Percentiles rank a stretch among this genome's conserved stretches.
Evolutionary conservation across 2,113 vertebrate genomes (phyloP).

Genomic region (Zapus hudsonius): DNA sequence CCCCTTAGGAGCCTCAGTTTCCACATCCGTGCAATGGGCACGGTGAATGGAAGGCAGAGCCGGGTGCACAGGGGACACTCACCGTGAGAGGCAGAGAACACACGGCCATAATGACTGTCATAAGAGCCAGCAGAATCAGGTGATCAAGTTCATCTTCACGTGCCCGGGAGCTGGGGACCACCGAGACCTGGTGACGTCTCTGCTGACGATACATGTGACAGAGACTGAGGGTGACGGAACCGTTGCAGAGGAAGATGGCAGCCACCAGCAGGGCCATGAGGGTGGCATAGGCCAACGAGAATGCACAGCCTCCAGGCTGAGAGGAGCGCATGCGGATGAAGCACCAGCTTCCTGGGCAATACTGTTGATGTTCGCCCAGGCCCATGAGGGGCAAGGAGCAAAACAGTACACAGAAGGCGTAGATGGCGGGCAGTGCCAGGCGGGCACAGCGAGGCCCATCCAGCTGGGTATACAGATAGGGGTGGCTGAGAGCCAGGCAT

Average conservation of each 20-base stretch:
- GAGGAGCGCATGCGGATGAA: conserved; percentile 90
- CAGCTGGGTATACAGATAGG: conserved; percentile 90
- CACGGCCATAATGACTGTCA: conserved; percentile 91
- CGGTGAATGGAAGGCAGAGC: rapidly evolving
- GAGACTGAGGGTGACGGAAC: conserved; percentile 91
- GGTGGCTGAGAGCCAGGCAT: conserved; percentile 94
- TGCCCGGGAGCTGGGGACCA: conserved; percentile 72
- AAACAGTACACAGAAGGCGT: conserved; percentile 87
- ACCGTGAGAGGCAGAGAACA: conserved; percentile 94
- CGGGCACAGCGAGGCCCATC: conserved; percentile 87
- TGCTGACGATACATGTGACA: conserved; percentile 92
- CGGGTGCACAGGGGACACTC: conserved; percentile 67
- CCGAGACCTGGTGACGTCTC: conserved; percentile 83
- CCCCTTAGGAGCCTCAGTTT: not conserved
- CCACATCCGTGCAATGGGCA: not conserved
- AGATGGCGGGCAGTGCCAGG: conserved; percentile 85
- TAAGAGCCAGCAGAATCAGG: conserved; percentile 90
- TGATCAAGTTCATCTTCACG: conserved; percentile 92
- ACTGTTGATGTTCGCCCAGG: conserved; percentile 91
- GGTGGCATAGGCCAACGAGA: conserved; percentile 91
- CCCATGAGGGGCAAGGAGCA: conserved; percentile 89
- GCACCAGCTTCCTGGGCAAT: conserved; percentile 94
- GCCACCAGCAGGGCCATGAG: conserved; percentile 89
- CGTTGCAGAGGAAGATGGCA: conserved; percentile 90
- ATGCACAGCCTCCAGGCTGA: conserved; percentile 81